phyloP scores from a whole-genome alignment of 1,140 invertebrate species.

The Eriosoma lanigerum region DNA sequence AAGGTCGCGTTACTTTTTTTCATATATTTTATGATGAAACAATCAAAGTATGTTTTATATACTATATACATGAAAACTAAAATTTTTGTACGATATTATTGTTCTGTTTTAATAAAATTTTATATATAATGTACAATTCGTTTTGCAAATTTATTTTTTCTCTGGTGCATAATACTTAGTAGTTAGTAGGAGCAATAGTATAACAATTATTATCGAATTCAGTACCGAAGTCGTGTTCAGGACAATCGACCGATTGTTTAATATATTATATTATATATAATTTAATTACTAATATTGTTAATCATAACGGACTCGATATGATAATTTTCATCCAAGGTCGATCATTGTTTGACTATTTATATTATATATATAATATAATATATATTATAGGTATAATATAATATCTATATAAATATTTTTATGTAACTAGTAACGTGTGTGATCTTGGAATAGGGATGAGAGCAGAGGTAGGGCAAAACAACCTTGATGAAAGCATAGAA shows the following conservation, averaged over 20 bases:
- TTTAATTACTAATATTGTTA: not conserved
- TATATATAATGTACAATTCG: not conserved
- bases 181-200: no score
- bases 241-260: no score
- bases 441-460: conserved; percentile 47
- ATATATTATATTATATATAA: not conserved
- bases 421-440: conserved; percentile 8
- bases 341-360: conserved; percentile 24
- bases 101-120: not conserved
- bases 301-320: conserved; percentile 16
- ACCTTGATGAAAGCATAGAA: conserved; percentile 49
- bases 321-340: conserved; percentile 22
- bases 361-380: not conserved
- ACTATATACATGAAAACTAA: no score
- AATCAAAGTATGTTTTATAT: not conserved
- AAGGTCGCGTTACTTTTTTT: not conserved
- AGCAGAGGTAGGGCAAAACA: conserved; percentile 44
- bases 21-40: not conserved
- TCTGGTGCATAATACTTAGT: no score
- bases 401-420: not conserved
- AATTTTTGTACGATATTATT: not conserved
- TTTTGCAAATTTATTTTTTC: no score
- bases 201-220: no score
- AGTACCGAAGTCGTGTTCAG: no score
- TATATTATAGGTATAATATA: not conserved